phyloP scores from a whole-genome alignment of 2,797 vertebrate genomes.

The Molossus molossus region DNA sequence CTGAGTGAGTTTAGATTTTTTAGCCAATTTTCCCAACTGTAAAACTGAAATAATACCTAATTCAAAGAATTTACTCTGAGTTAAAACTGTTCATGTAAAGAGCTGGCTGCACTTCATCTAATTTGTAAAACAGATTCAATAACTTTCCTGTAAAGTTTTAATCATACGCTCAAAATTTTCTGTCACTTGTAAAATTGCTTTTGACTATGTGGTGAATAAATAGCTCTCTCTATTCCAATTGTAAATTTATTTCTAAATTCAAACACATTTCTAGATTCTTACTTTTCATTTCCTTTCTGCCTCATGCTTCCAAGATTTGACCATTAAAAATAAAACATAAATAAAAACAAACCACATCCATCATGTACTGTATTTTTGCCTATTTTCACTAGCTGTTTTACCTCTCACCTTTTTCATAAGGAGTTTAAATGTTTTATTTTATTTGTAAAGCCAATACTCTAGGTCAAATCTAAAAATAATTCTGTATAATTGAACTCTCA shows the following conservation, averaged over 20 bases:
- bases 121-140: constrained; percentile 47
- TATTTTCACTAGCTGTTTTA: not conserved
- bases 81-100: not conserved
- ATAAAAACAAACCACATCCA: constrained; percentile 78
- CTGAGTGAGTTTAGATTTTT: not conserved
- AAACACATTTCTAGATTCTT: constrained; percentile 44
- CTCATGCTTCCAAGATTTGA: constrained; percentile 13
- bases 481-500: constrained; percentile 9
- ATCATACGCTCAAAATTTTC: constrained; percentile 31
- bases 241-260: constrained; percentile 67
- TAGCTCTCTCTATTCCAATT: constrained; percentile 40
- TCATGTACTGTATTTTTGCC: not conserved
- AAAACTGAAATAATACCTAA: constrained; percentile 19
- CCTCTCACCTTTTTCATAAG: not conserved
- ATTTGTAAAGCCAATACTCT: constrained; percentile 47
- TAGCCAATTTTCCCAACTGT: not conserved
- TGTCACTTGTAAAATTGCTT: constrained; percentile 59
- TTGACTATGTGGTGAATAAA: constrained; percentile 13
- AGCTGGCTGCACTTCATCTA: not conserved
- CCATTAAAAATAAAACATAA: constrained; percentile 75
- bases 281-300: constrained; percentile 71
- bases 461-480: constrained; percentile 71
- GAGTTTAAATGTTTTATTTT: constrained; percentile 50
- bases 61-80: not conserved
- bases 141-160: constrained; percentile 23